Evolutionary conservation across 2,888 invertebrate species (phyloP).

Genomic region (Thyatira batis): DNA sequence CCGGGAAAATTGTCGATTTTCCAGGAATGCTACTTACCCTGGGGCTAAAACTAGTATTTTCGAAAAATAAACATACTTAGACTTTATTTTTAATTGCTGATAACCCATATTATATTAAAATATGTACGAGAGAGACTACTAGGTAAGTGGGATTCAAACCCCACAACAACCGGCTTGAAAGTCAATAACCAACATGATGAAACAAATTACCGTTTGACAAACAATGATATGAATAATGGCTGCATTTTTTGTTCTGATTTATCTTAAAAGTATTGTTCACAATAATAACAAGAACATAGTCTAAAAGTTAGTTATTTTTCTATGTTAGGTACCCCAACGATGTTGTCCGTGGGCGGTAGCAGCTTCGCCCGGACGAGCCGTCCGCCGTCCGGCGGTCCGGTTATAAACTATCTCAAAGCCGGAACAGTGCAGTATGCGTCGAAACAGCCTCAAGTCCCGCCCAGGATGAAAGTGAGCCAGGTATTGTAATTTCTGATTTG

Average conservation of each 20-base stretch:
- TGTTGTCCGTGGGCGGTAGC: conserved; percentile 71
- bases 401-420: conserved; percentile 74
- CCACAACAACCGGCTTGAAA: too few species aligned
- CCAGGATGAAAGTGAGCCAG: conserved; percentile 75
- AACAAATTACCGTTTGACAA: conserved; percentile 13
- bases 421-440: conserved; percentile 67
- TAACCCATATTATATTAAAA: too few species aligned
- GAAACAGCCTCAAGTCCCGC: conserved; percentile 58
- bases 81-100: too few species aligned
- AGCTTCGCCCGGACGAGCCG: conserved; percentile 59
- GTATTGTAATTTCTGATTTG: neutral
- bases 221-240: conserved; percentile 10
- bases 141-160: too few species aligned
- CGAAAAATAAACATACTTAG: too few species aligned
- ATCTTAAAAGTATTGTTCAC: neutral
- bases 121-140: too few species aligned
- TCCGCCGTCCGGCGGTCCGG: conserved; percentile 61
- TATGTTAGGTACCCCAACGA: conserved; percentile 69
- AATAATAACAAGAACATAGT: too few species aligned
- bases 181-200: neutral
- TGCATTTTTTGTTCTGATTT: conserved; percentile 2
- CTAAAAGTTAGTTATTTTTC: too few species aligned
- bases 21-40: too few species aligned
- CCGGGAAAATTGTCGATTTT: too few species aligned
- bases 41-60: too few species aligned